Evolutionary conservation across 2,888 invertebrate species (phyloP).

Genomic region (Anodontia alba): DNA sequence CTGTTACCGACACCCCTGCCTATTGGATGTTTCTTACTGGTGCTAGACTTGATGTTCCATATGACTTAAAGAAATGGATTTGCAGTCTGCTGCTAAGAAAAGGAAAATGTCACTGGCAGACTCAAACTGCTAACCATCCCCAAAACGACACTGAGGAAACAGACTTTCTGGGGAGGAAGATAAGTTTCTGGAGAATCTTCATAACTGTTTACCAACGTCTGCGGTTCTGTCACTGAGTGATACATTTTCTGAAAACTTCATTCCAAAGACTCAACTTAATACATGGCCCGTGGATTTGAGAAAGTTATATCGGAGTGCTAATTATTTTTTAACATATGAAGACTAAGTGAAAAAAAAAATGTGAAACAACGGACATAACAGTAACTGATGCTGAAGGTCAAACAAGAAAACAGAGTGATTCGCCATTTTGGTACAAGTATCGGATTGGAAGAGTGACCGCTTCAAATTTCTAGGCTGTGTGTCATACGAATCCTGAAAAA

Average conservation of each 20-base stretch:
- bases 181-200: background rate
- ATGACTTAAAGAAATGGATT: conserved; percentile 26
- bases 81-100: conserved; percentile 26
- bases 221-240: conserved; percentile 8
- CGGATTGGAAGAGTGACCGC: conserved; percentile 26
- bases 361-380: background rate
- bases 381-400: conserved; percentile 16
- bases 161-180: conserved; percentile 3
- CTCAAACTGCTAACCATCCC: background rate
- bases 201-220: background rate
- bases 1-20: conserved; percentile 16
- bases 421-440: conserved; percentile 20
- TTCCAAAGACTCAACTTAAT: background rate
- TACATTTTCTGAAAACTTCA: background rate
- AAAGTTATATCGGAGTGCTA: background rate
- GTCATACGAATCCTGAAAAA: conserved; percentile 10
- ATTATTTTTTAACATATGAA: background rate
- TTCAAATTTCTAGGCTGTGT: no score
- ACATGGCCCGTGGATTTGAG: conserved; percentile 12
- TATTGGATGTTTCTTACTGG: conserved; percentile 27
- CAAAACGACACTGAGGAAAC: background rate
- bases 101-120: conserved; percentile 1
- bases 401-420: conserved; percentile 23
- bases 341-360: conserved; percentile 14
- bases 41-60: conserved; percentile 21